Percentiles rank a stretch among this genome's conserved stretches.
phyloP scores from a whole-genome alignment of 2,888 invertebrate genomes.

The Ypsolopha sequella region DNA sequence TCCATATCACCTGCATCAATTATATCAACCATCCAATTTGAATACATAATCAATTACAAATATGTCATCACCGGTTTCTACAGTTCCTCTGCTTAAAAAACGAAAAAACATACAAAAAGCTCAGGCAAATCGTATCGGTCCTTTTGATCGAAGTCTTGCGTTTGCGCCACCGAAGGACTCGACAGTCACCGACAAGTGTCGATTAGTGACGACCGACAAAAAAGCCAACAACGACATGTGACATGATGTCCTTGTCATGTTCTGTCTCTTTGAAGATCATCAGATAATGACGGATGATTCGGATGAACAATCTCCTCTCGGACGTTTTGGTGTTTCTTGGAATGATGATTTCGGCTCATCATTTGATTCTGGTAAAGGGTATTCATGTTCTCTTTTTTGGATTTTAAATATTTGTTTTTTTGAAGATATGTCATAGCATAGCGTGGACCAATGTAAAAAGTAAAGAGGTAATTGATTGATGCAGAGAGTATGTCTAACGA shows the following conservation, averaged over 20 bases:
- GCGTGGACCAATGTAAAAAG: no score
- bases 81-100: neutral
- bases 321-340: conserved; percentile 15
- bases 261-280: conserved; percentile 34
- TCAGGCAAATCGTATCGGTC: no score
- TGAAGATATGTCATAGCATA: no score
- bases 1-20: neutral
- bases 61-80: conserved; percentile 1
- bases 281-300: conserved; percentile 43
- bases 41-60: neutral
- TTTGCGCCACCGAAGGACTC: neutral
- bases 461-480: no score
- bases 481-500: no score
- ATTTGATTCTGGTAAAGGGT: no score
- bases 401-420: no score
- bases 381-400: no score
- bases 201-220: conserved; percentile 46
- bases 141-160: no score
- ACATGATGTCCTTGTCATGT: conserved; percentile 53
- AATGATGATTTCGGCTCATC: neutral
- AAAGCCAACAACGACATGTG: conserved; percentile 27
- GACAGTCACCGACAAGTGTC: conserved; percentile 30
- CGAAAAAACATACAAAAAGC: no score
- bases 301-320: conserved; percentile 17
- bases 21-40: neutral